Percentiles rank a stretch among this genome's conserved stretches.
Conservation (phyloP, 2,888 invertebrate species). For the Tetragonula carbonaria region DNA sequence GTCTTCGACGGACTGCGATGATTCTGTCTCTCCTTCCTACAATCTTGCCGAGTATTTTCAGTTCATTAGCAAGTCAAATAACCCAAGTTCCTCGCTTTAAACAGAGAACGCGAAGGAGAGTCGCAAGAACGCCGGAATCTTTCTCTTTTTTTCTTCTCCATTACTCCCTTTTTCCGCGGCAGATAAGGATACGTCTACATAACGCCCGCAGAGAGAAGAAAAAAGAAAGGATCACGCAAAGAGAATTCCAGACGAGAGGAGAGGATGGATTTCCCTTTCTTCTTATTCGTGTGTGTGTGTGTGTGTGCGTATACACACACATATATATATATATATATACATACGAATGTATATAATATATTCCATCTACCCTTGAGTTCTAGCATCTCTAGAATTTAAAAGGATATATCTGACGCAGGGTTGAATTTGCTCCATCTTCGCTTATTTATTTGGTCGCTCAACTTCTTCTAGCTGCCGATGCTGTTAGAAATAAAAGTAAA, state of each 20-base stretch:
- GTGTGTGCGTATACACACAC: neutral
- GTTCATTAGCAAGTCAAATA: slow-evolving; percentile 80
- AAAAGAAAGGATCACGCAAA: slow-evolving; percentile 50
- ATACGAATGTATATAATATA: neutral
- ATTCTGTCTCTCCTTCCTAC: slow-evolving; percentile 57
- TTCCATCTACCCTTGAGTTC: slow-evolving; percentile 49
- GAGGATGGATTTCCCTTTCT: slow-evolving; percentile 74
- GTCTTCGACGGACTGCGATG: slow-evolving; percentile 67
- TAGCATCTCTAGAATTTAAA: slow-evolving; percentile 71
- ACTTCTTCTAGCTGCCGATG: slow-evolving; percentile 69
- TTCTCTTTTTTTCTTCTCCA: slow-evolving; percentile 37
- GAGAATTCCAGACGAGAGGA: slow-evolving; percentile 52
- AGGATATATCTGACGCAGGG: slow-evolving; percentile 70
- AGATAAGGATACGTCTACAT: slow-evolving; percentile 60
- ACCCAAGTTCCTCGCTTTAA: slow-evolving; percentile 66
- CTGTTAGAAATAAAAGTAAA: slow-evolving; percentile 71
- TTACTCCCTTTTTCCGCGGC: slow-evolving; percentile 46
- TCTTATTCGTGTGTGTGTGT: slow-evolving; percentile 29
- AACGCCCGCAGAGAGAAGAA: neutral
- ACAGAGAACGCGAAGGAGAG: slow-evolving; percentile 44
- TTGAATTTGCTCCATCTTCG: slow-evolving; percentile 64
- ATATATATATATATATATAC: no score
- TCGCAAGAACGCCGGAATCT: slow-evolving; percentile 20
- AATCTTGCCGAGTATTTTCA: slow-evolving; percentile 75
- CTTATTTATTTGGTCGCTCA: slow-evolving; percentile 69